Evolutionary conservation across 2,888 invertebrate genomes (phyloP).

Genomic region (Mactromeris polynyma): DNA sequence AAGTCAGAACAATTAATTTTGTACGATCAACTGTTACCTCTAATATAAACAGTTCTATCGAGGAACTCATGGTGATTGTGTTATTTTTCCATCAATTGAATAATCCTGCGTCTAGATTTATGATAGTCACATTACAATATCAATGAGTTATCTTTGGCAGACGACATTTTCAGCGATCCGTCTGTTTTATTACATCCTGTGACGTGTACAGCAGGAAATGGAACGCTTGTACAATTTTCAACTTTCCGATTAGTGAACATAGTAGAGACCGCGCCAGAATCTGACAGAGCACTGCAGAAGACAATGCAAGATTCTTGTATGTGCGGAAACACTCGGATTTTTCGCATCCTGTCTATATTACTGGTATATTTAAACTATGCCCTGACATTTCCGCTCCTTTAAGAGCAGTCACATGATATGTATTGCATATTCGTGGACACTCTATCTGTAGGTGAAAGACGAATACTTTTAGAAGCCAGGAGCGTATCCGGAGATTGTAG

Average conservation of each 20-base stretch:
- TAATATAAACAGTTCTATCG: not conserved
- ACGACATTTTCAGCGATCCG: not conserved
- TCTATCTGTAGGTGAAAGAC: no score
- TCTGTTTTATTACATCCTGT: conserved; percentile 12
- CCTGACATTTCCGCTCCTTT: no score
- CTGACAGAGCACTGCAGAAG: not conserved
- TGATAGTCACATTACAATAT: not conserved
- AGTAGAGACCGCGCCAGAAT: not conserved
- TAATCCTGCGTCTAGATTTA: not conserved
- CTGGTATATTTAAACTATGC: no score
- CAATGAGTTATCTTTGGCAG: not conserved
- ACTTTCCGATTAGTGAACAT: not conserved
- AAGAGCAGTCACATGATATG: no score
- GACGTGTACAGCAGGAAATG: not conserved
- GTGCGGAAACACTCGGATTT: not conserved
- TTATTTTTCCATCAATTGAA: not conserved
- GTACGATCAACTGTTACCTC: no score
- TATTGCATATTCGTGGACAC: no score
- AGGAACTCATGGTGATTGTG: not conserved
- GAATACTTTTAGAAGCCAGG: no score
- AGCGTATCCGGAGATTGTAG: no score
- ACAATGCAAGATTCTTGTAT: not conserved
- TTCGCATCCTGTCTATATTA: not conserved
- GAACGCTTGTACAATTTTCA: conserved; percentile 9
- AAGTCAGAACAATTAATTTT: no score